Base-by-base conservation (phyloP, 1,140 invertebrate species). In the Leptinotarsa texana region DNA sequence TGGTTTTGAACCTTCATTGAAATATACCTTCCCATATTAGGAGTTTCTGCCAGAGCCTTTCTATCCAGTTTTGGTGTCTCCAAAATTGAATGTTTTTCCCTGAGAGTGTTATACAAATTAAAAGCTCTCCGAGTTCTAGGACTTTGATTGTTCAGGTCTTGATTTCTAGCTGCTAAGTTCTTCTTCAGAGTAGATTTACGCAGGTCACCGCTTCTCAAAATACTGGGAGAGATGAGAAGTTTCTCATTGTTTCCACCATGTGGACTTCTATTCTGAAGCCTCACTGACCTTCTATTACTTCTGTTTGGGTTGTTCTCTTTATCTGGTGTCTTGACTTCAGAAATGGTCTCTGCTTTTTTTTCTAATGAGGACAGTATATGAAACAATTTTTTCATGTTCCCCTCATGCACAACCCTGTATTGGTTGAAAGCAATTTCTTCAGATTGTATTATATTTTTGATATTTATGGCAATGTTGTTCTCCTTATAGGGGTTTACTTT, bases 121-220 rank as follows among this genome's bases (percentile, higher is more conserved):
- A 68, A 42, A 13, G 21, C 47, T 57, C 27, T 70, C 18, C 48
- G 49, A 22, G 18, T 22, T 27, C 51, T 42, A 17, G 69, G 69
- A 57, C 69, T 70, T n/a, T 18, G n/a, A 49, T 24, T 13, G 11
- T 51, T 13, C n/a, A 21, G 22, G 15, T 70, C 69, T 13, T n/a
- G 47, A 24, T 27, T 70, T 57, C 48, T 51, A 24, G 69, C 69
- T 51, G 11, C 69, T 13, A 70, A 24, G 57, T 70, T 70, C 22
- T 61, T 70, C 27, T 70, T 70, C 49, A 70, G 18, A 27, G 69
- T 70, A 21, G 47, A 57, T 57, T 70, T 70, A 22, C 69, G 47
- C 13, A 70, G 5, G 51, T 70, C 69, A 57, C 49, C 24, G 5
- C 21, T 70, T 57, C 15, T 51, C 18, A 69, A 69, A 48, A 70